Base-by-base conservation (phyloP, 2,113 vertebrate genomes). In the Tupaia chinensis region DNA sequence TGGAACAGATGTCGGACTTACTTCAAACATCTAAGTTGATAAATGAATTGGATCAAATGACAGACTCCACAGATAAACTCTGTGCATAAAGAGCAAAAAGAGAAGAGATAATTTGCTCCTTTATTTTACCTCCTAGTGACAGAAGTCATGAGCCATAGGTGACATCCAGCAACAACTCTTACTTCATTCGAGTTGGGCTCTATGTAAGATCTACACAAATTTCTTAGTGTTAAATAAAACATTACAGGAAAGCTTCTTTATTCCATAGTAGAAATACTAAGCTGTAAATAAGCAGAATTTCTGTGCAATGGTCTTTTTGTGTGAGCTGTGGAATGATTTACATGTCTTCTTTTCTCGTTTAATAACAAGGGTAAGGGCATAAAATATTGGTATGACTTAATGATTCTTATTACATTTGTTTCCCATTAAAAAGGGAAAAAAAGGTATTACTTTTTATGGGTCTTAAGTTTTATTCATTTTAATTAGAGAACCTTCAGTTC, bases 391-490 rank as follows among this genome's bases (percentile, higher is more conserved):
- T 66, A 23, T 76, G 32, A 53, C 29, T 87, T 87, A 78, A 56
- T 60, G 8, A 76, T 91, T 81, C 34, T 69, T 68, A 88, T 92
- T 70, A 25, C 17, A 92, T 69, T 93, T 81, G 4, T 65, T 95
- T 87, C 29, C n/a, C 12, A 73, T 84, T 2, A 53, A 78, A 89
- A 72, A 44, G 3, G 22, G 25, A 85, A 73, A 25, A 89, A 87
- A 60, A 63, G 23, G 1, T 79, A n/a, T 44, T 61, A 27, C 4
- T 63, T 80, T 94, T 89, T 44, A 84, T 90, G 23, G 5, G 5
- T 79, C 19, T 91, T 95, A 19, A 70, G 63, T 87, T 44, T 44
- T 91, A 96, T 86, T 94, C 58, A 94, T 91, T 89, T 94, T 87
- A 86, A 89, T 77, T 95, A 87, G 58, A 12, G 10, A 87, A 17